A percentile compares a stretch with the other conserved stretches of the same genome.
Evolutionary conservation across 35 echinoderm and acorn worm species (phyloP).

Genomic region (Heliocidaris tuberculata): DNA sequence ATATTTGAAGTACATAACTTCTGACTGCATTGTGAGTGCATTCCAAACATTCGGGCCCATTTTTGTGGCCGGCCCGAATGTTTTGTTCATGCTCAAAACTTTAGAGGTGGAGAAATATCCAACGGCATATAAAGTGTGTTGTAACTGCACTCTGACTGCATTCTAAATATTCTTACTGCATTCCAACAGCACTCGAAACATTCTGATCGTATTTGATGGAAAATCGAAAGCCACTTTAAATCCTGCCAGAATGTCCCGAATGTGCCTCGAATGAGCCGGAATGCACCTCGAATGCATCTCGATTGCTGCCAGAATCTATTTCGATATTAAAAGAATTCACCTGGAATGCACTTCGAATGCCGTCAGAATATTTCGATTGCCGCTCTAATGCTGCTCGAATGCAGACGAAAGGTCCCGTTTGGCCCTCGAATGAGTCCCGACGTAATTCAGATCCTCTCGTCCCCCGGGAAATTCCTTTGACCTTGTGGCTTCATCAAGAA

Average conservation of each 20-base stretch:
- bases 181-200: too few relatives aligned
- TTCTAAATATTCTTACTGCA: too few relatives aligned
- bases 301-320: not conserved
- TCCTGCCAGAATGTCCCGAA: not conserved
- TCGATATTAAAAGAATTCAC: too few relatives aligned
- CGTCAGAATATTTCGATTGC: too few relatives aligned
- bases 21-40: not conserved
- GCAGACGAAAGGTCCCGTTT: too few relatives aligned
- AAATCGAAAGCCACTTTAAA: not conserved
- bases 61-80: not conserved
- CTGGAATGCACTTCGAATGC: not conserved
- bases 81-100: not conserved
- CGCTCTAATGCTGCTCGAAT: too few relatives aligned
- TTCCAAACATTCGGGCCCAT: not conserved
- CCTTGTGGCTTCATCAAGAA: constrained; percentile 33
- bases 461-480: not conserved
- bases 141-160: not conserved
- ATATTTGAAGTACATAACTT: not conserved
- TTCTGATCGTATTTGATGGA: not conserved
- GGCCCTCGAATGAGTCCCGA: too few relatives aligned
- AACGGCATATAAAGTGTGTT: not conserved
- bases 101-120: not conserved
- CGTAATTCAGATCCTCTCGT: not conserved
- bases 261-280: not conserved
- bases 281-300: not conserved